Evolutionary conservation across 2,888 invertebrate species (phyloP).

Genomic region (Troides oblongomaculatus): DNA sequence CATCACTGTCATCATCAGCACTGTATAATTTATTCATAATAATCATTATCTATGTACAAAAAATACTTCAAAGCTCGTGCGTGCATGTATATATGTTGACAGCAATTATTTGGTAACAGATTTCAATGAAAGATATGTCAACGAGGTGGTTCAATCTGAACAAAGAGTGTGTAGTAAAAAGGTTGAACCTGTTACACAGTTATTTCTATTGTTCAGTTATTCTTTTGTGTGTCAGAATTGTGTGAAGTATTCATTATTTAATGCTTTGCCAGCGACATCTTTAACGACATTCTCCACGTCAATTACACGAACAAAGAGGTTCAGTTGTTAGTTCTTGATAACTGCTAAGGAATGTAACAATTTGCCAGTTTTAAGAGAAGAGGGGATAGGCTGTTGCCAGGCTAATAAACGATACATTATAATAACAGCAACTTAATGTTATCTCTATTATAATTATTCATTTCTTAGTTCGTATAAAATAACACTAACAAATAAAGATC

Average conservation of each 20-base stretch:
- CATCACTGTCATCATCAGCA: too few species aligned
- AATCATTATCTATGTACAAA: background rate
- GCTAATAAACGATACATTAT: too few species aligned
- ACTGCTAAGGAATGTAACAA: too few species aligned
- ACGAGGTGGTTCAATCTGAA: background rate
- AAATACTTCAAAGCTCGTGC: background rate
- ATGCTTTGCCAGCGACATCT: background rate
- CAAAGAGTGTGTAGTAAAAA: background rate
- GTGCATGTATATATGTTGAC: background rate
- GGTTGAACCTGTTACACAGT: background rate
- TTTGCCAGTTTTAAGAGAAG: too few species aligned
- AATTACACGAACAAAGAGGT: too few species aligned
- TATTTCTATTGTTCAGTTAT: background rate
- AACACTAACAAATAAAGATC: too few species aligned
- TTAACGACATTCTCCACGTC: too few species aligned
- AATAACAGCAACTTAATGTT: too few species aligned
- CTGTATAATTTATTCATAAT: background rate
- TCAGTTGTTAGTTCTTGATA: too few species aligned
- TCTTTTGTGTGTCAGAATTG: background rate
- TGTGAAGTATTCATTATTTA: conserved; percentile 1
- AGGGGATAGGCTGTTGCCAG: too few species aligned
- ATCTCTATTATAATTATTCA: too few species aligned
- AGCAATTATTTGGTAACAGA: conserved; percentile 1
- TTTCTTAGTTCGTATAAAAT: too few species aligned
- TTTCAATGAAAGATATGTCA: conserved; percentile 3